Base-by-base conservation (phyloP, 64 coral and sea anemone genomes). In the Porites australiensis region DNA sequence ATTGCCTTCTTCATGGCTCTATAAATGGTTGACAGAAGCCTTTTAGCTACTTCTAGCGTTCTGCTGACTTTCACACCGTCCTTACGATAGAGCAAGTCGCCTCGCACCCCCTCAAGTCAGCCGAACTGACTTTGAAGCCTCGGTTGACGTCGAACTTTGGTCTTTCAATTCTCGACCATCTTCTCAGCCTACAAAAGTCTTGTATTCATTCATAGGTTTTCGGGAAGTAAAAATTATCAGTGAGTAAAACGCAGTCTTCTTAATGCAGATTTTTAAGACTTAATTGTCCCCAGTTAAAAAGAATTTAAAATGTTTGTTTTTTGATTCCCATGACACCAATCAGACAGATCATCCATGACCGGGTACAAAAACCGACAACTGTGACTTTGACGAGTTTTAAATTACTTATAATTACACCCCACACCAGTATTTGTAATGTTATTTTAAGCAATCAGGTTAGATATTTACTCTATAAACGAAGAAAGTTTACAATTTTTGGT, bases 281-380 rank as follows among this genome's bases (percentile, higher is more conserved):
- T 55, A 7, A 23, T 73, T 46, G 47, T 73, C 43, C 70, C 43
- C 44, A 46, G 23, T 4, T 0, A 73, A 22, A 73, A 73, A 45
- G 27, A 27, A 27, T 73, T 73, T 73, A 46, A 73, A 73, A 73
- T 73, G 70, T 73, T 73, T 73, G 70, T 73, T 73, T 73, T 73
- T 22, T 44, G 13, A 75, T 50, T 75, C 45, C 73, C 0, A 50
- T 75, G 73, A 75, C 73, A 13, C 73, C 15, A 5, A 49, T 55
- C 53, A 55, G 73, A 75, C 13, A 18, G 16, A 15, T 50, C 16
- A 73, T 12, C 10, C 27, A 46, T 75, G 73, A 75, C 45, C 45
- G 13, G 13, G 13, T 9, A 13, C 73, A 47, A 13, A 7, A 75
- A 50, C 16, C 12, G 8, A 4, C 46, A 50, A 6, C 13, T 6